phyloP scores from a whole-genome alignment of 2,113 vertebrate genomes.

The Pagrus major region DNA sequence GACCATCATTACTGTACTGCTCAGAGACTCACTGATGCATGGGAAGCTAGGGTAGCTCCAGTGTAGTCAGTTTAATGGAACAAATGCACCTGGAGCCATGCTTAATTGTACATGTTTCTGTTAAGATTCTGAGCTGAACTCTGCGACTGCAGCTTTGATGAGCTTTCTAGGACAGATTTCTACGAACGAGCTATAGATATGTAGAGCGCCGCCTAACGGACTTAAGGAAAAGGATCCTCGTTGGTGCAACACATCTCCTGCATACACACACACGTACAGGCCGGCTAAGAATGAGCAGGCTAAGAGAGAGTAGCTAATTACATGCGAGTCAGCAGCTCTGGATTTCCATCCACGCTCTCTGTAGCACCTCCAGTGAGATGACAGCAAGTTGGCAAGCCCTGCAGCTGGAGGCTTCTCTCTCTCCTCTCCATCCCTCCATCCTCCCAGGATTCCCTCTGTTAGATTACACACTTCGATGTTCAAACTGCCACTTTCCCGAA shows the following conservation, averaged over 20 bases:
- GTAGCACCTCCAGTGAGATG: conserved; percentile 76
- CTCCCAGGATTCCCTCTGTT: conserved; percentile 77
- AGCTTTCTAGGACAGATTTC: conserved; percentile 33
- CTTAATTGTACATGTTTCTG: conserved; percentile 19
- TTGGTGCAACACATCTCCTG: conserved; percentile 20
- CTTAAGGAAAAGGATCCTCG: conserved; percentile 9
- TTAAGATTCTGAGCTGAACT: conserved; percentile 11
- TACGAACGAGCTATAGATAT: conserved; percentile 12
- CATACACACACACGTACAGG: conserved; percentile 27
- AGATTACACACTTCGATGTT: conserved; percentile 69
- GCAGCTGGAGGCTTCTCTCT: conserved; percentile 72
- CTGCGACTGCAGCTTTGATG: not conserved
- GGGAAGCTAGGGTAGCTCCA: conserved; percentile 38
- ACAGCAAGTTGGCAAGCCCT: conserved; percentile 80
- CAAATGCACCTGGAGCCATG: conserved; percentile 40
- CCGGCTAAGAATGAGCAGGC: conserved; percentile 35
- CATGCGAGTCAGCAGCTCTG: conserved; percentile 68
- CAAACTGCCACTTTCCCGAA: conserved; percentile 62
- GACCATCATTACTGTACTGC: conserved; percentile 53
- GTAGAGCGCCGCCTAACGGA: conserved; percentile 9
- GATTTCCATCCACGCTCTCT: conserved; percentile 67
- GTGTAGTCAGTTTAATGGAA: conserved; percentile 37
- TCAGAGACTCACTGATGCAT: conserved; percentile 55
- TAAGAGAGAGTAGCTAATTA: conserved; percentile 69
- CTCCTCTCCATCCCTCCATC: conserved; percentile 61